A percentile compares a stretch with the other conserved stretches of the same genome.
Evolutionary conservation across 1,140 invertebrate species (phyloP).

Genomic region (Dendroctonus valens): DNA sequence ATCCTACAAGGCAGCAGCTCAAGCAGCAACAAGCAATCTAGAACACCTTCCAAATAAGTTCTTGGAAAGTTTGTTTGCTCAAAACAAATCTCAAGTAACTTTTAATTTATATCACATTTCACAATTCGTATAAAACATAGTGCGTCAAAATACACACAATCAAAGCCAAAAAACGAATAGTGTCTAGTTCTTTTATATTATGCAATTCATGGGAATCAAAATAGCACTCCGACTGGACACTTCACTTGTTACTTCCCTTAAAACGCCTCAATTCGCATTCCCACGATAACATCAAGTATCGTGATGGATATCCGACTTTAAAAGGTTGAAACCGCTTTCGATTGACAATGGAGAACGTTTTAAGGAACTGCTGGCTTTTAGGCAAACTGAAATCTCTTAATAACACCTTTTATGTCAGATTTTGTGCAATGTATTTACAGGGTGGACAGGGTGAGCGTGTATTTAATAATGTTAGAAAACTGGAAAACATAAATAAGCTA

Average conservation of each 20-base stretch:
- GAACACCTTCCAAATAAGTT: no score
- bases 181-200: no score
- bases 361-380: conserved; percentile 26
- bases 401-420: conserved; percentile 30
- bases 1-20: no score
- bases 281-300: conserved; percentile 42
- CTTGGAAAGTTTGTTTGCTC: no score
- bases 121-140: no score
- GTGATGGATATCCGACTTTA: conserved; percentile 25
- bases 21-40: no score
- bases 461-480: neutral
- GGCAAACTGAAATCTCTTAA: conserved; percentile 37
- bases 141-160: no score
- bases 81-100: no score
- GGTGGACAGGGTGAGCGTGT: conserved; percentile 18
- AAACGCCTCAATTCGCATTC: conserved; percentile 26
- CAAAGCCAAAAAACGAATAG: no score
- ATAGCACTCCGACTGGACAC: neutral
- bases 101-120: no score
- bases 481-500: conserved; percentile 15
- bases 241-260: conserved; percentile 15
- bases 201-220: no score
- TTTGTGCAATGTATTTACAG: conserved; percentile 14
- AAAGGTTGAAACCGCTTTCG: conserved; percentile 30
- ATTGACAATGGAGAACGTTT: conserved; percentile 32